Base-by-base conservation (phyloP, 2,888 invertebrate genomes). In the Nomada flava region DNA sequence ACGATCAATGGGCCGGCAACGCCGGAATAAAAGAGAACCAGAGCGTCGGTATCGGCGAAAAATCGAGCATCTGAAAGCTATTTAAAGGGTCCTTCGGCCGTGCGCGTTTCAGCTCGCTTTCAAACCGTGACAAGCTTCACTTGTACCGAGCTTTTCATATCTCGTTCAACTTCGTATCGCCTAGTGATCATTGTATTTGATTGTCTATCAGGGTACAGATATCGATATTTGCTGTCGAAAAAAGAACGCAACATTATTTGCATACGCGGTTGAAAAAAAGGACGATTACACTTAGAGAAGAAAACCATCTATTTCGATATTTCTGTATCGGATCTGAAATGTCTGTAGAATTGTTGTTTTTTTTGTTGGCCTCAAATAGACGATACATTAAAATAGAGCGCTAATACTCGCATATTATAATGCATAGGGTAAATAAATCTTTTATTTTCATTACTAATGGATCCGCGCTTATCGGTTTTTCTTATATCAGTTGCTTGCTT, bases 141-240 rank as follows among this genome's bases (percentile, higher is more conserved):
- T 65, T 36, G 59, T 77, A 60, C 20, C 76, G 29, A 44, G 65
- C 59, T 72, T 65, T 76, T 76, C 72, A 72, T 76, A 76, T 76
- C 64, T 65, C 18, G 59, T 44, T 65, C 64, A 1, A 10, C 13
- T 59, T 29, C 63, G 52, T 60, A 65, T 72, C 72, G 72, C 44
- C 29, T n/a, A 3, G 59, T 47, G 52, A 64, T 77, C 57, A 53
- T 72, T 60, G 72, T 29, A 60, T 20, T 44, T 52, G 47, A 72
- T n/a, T 62, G 10, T 20, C 13, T 15, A 26, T 13, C 11, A 13
- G 50, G 44, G 9, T 20, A 62, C 62, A 36, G 23, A 62, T 53
- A 69, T 13, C 64, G 7, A 57, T 36, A 52, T 70, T 71, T 64
- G 50, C 20, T 47, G 13, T 26, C 47, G 23, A 53, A 42, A 63